Evolutionary conservation across 2,888 invertebrate species (phyloP).

Genomic region (Allophyes oxyacanthae): DNA sequence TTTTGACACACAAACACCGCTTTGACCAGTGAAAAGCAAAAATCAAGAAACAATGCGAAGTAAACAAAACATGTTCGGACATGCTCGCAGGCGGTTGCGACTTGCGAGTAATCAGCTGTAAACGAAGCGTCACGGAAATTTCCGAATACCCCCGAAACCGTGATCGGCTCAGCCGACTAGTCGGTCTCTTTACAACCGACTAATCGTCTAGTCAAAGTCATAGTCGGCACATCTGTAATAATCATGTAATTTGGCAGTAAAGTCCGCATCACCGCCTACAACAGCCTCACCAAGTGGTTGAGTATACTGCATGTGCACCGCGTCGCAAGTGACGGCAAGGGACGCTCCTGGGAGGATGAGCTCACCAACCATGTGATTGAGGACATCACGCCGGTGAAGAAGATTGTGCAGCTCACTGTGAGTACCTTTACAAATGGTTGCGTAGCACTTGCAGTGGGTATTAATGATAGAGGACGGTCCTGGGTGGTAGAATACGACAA

Average conservation of each 20-base stretch:
- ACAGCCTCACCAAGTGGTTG: conserved; percentile 70
- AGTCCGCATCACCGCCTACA: conserved; percentile 74
- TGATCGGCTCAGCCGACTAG: no score
- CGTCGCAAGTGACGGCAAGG: conserved; percentile 51
- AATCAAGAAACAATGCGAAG: no score
- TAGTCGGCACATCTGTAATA: not conserved
- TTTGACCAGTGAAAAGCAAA: no score
- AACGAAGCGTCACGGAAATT: no score
- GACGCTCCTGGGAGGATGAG: conserved; percentile 70
- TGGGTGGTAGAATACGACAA: no score
- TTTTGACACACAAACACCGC: no score
- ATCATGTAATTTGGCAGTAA: conserved; percentile 57
- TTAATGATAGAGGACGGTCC: conserved; percentile 48
- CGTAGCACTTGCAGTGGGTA: conserved; percentile 60
- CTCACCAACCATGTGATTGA: conserved; percentile 66
- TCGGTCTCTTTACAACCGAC: no score
- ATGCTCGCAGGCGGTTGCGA: no score
- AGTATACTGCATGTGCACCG: conserved; percentile 62
- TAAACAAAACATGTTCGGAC: no score
- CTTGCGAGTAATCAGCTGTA: no score
- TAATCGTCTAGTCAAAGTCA: no score
- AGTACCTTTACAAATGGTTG: conserved; percentile 68
- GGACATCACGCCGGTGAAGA: conserved; percentile 71
- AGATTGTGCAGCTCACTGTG: conserved; percentile 75
- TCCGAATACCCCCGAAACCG: no score